These are phyloP conservation scores for Archocentrus centrarchus DNA, from an alignment of 2,113 vertebrate species.

Conservation along the genomic window DNA sequence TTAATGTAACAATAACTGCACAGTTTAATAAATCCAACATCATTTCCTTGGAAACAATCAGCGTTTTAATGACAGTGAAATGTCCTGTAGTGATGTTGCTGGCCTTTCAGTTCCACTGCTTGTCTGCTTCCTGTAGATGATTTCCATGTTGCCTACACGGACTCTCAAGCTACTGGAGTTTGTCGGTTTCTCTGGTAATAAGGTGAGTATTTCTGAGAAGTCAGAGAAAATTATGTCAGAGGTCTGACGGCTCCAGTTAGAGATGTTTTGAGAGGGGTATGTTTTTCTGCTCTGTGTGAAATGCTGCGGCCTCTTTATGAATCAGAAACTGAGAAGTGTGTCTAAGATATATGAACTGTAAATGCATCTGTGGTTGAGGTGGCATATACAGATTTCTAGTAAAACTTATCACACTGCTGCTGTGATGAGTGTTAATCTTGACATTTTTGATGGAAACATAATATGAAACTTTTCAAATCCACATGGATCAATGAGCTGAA, in stretches of 20 bases:
- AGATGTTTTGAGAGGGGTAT: neutral
- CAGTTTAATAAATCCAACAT: neutral
- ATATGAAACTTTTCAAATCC: neutral
- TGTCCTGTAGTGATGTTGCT: neutral
- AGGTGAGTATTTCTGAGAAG: conserved; percentile 81
- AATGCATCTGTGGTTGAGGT: neutral
- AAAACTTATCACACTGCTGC: neutral
- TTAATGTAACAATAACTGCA: neutral
- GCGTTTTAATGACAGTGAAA: neutral
- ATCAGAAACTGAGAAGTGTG: neutral
- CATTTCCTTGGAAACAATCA: neutral
- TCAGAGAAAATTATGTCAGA: neutral
- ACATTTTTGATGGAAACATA: neutral
- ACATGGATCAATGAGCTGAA: neutral
- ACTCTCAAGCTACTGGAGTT: conserved; percentile 94
- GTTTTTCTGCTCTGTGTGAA: neutral
- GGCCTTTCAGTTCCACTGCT: neutral
- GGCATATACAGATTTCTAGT: neutral
- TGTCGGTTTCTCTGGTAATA: conserved; percentile 97
- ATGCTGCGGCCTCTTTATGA: neutral
- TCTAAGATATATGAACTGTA: neutral
- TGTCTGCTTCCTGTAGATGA: conserved; percentile 80
- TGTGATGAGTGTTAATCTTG: neutral
- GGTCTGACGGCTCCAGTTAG: neutral
- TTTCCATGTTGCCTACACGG: conserved; percentile 94